Base-by-base conservation (phyloP, 1,140 invertebrate species). In the Drosophila biarmipes region DNA sequence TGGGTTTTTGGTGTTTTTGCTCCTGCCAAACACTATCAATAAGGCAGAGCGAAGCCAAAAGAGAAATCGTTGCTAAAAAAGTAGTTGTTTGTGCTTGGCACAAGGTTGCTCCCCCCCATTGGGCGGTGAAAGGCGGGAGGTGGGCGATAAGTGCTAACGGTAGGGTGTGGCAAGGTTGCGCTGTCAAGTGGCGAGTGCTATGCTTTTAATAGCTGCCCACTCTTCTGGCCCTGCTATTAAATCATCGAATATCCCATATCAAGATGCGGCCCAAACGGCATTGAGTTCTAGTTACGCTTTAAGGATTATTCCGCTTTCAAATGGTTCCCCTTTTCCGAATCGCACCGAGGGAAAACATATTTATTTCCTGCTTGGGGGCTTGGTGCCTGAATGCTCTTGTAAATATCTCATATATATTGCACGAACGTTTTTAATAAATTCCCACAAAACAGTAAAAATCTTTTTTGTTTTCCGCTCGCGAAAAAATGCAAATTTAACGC, bases 21-120 rank as follows among this genome's bases (percentile, higher is more conserved):
- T 62, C 38, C 46, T 24, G 49, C 55, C 78, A 56, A 69, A 72
- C 74, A 86, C 73, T 87, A 86, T 81, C 81, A 75, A 75, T 58
- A 71, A 67, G 57, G 52, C 45, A 45, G 35, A 67, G 21, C 61
- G 49, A 62, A 71, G 43, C 27, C 71, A 34, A 64, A 62, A 31
- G 42, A 15, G 49, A 74, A 52, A 24, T n/a, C 40, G 35, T 69
- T 56, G 24, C 64, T 69, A 64, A 67, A 62, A 76, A 67, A 49
- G 24, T 57, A 59, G 48, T 67, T 76, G 53, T 66, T 75, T 81
- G 73, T 69, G 59, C 63, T 38, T 68, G 55, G 73, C 73, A 76
- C 81, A 78, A 78, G 64, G 78, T 57, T 75, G 69, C 34, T 19
- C 63, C 34, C 15, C 37, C 35, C 12, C 14, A n/a, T 6, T 6